A percentile compares a stretch with the other conserved stretches of the same genome.
phyloP scores from a whole-genome alignment of 2,113 vertebrate genomes.

The Chaenocephalus aceratus region DNA sequence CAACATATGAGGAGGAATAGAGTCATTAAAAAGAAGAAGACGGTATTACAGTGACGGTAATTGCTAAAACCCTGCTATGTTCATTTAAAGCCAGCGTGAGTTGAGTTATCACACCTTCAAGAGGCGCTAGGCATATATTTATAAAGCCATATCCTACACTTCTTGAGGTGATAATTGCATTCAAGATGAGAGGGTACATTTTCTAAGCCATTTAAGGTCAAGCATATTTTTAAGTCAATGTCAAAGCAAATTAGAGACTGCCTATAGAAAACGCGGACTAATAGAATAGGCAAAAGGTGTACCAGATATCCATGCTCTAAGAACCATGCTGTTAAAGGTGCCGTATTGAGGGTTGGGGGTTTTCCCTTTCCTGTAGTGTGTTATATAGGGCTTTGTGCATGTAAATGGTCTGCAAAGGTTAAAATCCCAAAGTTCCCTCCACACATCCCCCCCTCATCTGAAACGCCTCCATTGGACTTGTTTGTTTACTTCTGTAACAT shows the following conservation, averaged over 20 bases:
- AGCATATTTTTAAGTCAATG: neutral
- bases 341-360: too few species aligned
- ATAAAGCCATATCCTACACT: neutral
- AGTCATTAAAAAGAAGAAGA: neutral
- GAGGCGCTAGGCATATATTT: neutral
- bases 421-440: too few species aligned
- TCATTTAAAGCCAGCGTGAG: slow-evolving; percentile 2
- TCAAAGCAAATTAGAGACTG: neutral
- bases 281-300: neutral
- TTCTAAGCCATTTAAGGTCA: neutral
- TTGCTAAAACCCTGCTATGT: too few species aligned
- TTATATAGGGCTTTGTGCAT: too few species aligned
- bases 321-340: too few species aligned
- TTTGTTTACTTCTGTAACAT: too few species aligned
- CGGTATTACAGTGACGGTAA: too few species aligned
- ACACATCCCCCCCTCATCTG: too few species aligned
- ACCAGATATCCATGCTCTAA: neutral
- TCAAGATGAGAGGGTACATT: neutral
- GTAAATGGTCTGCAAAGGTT: too few species aligned
- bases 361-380: neutral
- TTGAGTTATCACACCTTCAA: slow-evolving; percentile 4
- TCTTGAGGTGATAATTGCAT: neutral
- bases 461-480: too few species aligned
- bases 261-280: too few species aligned
- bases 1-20: neutral